Percentiles rank a stretch among this genome's conserved stretches.
Evolutionary conservation across 1,140 invertebrate genomes (phyloP).

Genomic region (Cataglyphis hispanica): DNA sequence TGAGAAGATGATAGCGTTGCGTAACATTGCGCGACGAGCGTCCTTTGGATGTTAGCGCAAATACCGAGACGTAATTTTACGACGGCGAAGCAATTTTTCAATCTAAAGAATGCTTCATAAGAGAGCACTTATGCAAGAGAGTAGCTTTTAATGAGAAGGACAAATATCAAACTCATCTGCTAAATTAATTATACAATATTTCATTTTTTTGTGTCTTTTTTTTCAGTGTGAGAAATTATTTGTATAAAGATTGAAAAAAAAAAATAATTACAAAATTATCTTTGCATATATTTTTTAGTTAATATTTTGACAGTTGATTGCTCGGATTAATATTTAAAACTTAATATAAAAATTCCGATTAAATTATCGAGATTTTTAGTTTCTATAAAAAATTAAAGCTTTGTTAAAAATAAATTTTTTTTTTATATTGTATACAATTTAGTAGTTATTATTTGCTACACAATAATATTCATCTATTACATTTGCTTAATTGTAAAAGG

Average conservation of each 20-base stretch:
- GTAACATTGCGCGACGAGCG: conserved; percentile 38
- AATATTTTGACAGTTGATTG: no score
- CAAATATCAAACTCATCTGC: neutral
- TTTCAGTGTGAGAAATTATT: no score
- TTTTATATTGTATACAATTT: neutral
- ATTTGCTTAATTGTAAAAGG: neutral
- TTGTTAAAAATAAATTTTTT: neutral
- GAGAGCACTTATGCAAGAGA: neutral
- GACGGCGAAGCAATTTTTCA: conserved; percentile 19
- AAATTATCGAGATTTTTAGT: neutral
- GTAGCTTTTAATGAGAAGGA: neutral
- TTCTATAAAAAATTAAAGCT: neutral
- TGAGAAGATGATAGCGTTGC: conserved; percentile 61
- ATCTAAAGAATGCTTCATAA: neutral
- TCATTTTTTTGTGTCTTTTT: neutral
- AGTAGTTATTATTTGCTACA: neutral
- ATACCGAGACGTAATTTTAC: conserved; percentile 24
- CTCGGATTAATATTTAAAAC: no score
- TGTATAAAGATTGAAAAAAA: no score
- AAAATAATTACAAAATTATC: no score
- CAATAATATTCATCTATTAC: neutral
- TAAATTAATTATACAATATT: conserved; percentile 15
- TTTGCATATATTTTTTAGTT: no score
- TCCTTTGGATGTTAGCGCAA: conserved; percentile 44
- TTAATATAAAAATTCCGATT: neutral